A percentile compares a stretch with the other conserved stretches of the same genome.
phyloP scores from a whole-genome alignment of 2,113 vertebrate genomes.

The Thinocorus orbignyianus region DNA sequence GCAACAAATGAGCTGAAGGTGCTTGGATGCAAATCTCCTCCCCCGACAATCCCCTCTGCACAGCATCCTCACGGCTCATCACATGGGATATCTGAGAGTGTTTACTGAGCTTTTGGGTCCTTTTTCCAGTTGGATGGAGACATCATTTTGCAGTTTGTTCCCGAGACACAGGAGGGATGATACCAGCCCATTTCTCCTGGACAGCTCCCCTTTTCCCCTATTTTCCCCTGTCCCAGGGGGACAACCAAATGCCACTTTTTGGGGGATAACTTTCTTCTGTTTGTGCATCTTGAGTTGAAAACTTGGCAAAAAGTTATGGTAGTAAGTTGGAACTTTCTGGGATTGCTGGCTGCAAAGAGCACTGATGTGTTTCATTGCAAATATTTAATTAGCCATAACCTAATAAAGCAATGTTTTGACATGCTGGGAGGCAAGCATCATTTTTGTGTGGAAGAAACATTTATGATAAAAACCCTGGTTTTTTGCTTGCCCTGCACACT shows the following conservation, averaged over 20 bases:
- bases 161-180: neutral
- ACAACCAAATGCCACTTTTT: neutral
- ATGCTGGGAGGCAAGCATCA: neutral
- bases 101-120: neutral
- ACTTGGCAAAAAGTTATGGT: neutral
- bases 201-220: neutral
- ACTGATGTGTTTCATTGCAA: slow-evolving; percentile 15
- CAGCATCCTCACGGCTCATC: neutral
- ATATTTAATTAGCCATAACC: slow-evolving; percentile 13
- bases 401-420: slow-evolving; percentile 16
- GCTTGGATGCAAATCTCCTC: neutral
- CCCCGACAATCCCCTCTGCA: neutral
- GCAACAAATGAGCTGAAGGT: neutral
- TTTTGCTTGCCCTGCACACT: neutral
- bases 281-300: neutral
- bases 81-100: neutral
- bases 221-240: neutral
- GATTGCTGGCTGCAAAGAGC: neutral
- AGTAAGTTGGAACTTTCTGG: neutral
- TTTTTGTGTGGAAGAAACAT: slow-evolving; percentile 22
- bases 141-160: neutral
- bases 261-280: neutral
- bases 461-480: neutral
- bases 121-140: neutral
- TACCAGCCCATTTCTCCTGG: neutral